Evolutionary conservation across 2,797 vertebrate genomes (phyloP).

Genomic region (Ceryle rudis): DNA sequence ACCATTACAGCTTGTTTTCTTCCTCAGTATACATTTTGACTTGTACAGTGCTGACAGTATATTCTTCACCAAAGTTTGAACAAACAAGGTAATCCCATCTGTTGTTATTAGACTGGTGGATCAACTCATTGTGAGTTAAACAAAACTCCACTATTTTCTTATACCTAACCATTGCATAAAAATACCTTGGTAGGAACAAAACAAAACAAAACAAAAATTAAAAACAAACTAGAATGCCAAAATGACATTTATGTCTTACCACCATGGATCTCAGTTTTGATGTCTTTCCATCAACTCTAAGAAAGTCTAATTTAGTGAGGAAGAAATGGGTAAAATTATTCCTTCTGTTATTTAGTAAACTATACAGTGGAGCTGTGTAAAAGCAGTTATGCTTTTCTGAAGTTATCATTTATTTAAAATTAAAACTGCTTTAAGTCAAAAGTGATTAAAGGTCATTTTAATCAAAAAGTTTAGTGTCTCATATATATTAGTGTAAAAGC

Average conservation of each 20-base stretch:
- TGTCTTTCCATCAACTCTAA: not conserved
- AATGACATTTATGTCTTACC: fast-evolving
- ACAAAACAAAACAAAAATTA: not conserved
- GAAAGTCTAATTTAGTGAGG: not conserved
- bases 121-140: not conserved
- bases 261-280: not conserved
- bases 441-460: not conserved
- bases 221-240: not conserved
- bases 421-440: not conserved
- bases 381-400: not conserved
- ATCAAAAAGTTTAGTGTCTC: not conserved
- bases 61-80: not conserved
- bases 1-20: not conserved
- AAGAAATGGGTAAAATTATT: not conserved
- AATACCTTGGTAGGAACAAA: not conserved
- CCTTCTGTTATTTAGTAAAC: not conserved
- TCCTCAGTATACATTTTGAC: not conserved
- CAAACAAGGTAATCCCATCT: not conserved
- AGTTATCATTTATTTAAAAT: not conserved
- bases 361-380: not conserved
- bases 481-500: not conserved
- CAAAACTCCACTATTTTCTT: not conserved
- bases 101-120: not conserved
- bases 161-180: not conserved
- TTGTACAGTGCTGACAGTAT: not conserved